Evolutionary conservation across 2,797 vertebrate genomes (phyloP), one percentile per base, ranked within the genome.

Genomic region (Channa striata): DNA sequence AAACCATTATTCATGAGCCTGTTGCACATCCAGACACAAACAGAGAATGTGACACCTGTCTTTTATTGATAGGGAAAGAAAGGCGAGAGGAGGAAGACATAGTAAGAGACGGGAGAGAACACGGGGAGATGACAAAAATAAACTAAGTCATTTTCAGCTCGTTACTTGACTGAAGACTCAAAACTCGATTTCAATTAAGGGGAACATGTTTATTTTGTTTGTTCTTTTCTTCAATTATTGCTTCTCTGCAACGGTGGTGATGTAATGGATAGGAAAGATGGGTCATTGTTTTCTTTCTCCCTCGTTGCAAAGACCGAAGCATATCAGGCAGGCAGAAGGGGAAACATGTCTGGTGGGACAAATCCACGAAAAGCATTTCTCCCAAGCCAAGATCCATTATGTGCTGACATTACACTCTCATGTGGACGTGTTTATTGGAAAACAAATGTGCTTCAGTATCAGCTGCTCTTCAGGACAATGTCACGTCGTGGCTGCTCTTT

Each of bases 181-280:
- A 58, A 72, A 36, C 23, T 70, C 46, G 46, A 21, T 81, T 84
- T 78, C 69, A 74, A 67, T 68, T 67, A 76, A 52, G n/a, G 54
- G 23, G 34, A 33, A 37, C 53, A 33, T 53, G 49, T 65, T 77
- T 65, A 36, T 71, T 70, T 71, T 25, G 9, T 52, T 54, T 65
- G 42, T 50, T 65, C 19, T 59, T 60, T 52, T 13, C 30, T 57
- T 65, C 42, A 48, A 3, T 69, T 47, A 61, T 70, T 60, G 46
- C 59, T 33, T 68, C 53, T 59, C 14, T 74, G 48, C 21, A 43
- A 68, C 50, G 43, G 6, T 1, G 17, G 37, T 40, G 54, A 58
- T 52, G 53, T 49, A 58, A 61, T 49, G 7, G 63, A 80, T 51
- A 34, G 10, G 49, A 53, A 75, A 19, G 23, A 76, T 47, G 6